A percentile compares a stretch with the other conserved stretches of the same genome.
Conservation (phyloP, 2,113 vertebrate species). For the Elephantulus edwardii region DNA sequence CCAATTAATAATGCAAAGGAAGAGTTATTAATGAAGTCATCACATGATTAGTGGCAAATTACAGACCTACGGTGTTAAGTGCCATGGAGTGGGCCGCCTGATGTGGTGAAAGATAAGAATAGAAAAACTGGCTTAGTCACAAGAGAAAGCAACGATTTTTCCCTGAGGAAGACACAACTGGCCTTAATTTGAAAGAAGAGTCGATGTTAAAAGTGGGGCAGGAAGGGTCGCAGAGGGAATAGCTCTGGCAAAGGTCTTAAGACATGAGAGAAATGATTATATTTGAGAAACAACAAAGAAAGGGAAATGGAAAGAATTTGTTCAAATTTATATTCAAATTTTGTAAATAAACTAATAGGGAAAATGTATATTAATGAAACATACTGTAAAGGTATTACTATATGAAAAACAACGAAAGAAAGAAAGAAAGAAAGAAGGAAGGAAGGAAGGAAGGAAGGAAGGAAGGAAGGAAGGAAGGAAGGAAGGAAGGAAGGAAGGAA, state of each 20-base stretch:
- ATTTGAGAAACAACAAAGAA: background rate
- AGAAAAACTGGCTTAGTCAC: background rate
- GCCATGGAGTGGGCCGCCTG: background rate
- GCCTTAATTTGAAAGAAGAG: background rate
- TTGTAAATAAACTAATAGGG: too few relatives aligned
- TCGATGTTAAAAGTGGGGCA: background rate
- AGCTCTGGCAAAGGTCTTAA: background rate
- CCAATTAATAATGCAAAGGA: slow-evolving; percentile 30
- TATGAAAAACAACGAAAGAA: too few relatives aligned
- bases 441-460: too few relatives aligned
- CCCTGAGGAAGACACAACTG: slow-evolving; percentile 17
- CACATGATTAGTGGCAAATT: slow-evolving; percentile 66
- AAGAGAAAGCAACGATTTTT: background rate
- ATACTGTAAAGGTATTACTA: too few relatives aligned
- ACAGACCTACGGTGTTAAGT: background rate
- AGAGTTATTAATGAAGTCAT: slow-evolving; percentile 63
- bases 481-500: too few relatives aligned
- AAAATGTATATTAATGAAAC: too few relatives aligned
- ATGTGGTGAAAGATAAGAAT: slow-evolving; percentile 49
- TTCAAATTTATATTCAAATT: too few relatives aligned
- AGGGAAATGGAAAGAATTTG: too few relatives aligned
- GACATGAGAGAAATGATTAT: background rate
- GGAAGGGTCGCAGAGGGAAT: background rate
- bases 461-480: too few relatives aligned
- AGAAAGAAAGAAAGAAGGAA: too few relatives aligned